Evolutionary conservation across 2,888 invertebrate species (phyloP).

Genomic region (Athetis lepigone): DNA sequence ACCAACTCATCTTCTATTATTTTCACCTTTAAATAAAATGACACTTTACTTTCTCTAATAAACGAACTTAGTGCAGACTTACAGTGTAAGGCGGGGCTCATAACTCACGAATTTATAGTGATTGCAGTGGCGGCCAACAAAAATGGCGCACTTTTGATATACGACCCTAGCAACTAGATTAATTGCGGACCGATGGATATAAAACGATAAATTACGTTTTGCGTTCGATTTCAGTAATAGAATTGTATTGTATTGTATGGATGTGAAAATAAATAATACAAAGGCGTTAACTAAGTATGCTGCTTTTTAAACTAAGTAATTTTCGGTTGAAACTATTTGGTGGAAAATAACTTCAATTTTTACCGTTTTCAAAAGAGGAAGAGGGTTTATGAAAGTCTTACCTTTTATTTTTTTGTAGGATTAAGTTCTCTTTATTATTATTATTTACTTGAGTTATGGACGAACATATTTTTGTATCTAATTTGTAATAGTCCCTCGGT

Average conservation of each 20-base stretch:
- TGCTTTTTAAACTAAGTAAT: no score
- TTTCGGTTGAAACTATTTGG: no score
- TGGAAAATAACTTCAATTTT: no score
- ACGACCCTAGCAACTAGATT: constrained; percentile 43
- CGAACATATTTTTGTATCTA: no score
- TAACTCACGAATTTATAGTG: constrained; percentile 59
- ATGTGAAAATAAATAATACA: no score
- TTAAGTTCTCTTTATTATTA: no score
- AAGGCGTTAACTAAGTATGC: no score
- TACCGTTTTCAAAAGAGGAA: no score
- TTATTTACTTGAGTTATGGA: no score
- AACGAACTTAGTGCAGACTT: constrained; percentile 46
- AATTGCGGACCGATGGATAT: constrained; percentile 40
- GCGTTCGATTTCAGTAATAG: constrained; percentile 11
- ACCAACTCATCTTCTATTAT: constrained; percentile 11
- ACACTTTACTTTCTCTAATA: constrained; percentile 28
- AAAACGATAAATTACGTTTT: constrained; percentile 35
- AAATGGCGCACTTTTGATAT: constrained; percentile 52
- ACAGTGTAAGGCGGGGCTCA: constrained; percentile 54
- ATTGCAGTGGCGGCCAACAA: constrained; percentile 56
- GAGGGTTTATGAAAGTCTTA: no score
- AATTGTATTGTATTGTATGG: not conserved
- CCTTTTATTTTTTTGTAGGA: no score
- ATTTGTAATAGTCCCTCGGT: no score
- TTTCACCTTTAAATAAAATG: constrained; percentile 31